Evolutionary conservation across 1,140 invertebrate genomes (phyloP).

Genomic region (Ladona fulva): DNA sequence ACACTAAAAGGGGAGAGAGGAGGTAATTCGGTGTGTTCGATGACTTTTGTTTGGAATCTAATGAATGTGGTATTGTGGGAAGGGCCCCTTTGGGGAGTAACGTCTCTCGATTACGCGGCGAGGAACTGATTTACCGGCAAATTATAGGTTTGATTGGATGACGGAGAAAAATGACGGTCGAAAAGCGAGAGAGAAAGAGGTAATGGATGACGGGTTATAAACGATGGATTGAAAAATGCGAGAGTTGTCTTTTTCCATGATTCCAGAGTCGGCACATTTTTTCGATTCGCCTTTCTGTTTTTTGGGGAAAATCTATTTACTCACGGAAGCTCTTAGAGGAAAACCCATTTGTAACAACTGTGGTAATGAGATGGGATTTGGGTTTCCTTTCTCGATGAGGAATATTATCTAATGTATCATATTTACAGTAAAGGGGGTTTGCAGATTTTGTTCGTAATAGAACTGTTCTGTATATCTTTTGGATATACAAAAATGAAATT

Average conservation of each 20-base stretch:
- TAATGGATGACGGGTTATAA: neutral
- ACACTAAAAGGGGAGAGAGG: neutral
- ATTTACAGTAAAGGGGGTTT: too few relatives aligned
- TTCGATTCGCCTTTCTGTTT: too few relatives aligned
- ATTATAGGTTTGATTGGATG: neutral
- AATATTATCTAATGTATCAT: too few relatives aligned
- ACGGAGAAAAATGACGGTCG: neutral
- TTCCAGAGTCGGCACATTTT: too few relatives aligned
- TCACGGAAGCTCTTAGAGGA: too few relatives aligned
- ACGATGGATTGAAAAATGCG: neutral
- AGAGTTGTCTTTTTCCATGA: neutral
- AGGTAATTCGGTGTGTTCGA: conserved; percentile 8
- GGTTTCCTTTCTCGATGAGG: too few relatives aligned
- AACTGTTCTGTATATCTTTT: too few relatives aligned
- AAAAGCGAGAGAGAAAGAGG: neutral
- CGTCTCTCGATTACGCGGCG: neutral
- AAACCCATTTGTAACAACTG: too few relatives aligned
- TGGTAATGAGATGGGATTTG: too few relatives aligned
- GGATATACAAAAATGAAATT: too few relatives aligned
- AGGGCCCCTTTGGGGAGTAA: neutral
- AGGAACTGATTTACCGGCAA: neutral
- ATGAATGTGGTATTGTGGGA: neutral
- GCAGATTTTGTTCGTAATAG: too few relatives aligned
- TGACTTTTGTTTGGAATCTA: conserved; percentile 1
- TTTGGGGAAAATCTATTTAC: too few relatives aligned